Percentiles rank a stretch among this genome's conserved stretches.
Evolutionary conservation across 2,113 vertebrate genomes (phyloP).

Genomic region (Phodopus roborovskii): DNA sequence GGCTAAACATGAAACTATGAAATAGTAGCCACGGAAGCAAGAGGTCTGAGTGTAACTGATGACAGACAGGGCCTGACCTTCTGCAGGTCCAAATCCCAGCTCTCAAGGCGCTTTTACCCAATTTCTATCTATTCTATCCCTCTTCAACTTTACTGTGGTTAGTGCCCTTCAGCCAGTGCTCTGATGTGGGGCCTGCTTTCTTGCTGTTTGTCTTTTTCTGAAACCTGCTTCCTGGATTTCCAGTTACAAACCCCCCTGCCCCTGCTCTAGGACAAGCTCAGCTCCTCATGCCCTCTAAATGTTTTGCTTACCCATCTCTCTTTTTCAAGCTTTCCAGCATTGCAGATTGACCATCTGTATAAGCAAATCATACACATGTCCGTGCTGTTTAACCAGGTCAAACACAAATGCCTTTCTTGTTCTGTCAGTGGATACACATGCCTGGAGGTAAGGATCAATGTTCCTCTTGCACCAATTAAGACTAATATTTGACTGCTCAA

Average conservation of each 20-base stretch:
- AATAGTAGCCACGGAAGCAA: neutral
- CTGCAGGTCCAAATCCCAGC: neutral
- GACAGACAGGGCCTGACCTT: too few species aligned
- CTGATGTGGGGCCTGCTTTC: neutral
- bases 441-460: neutral
- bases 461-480: conserved; percentile 4
- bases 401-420: neutral
- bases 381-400: neutral
- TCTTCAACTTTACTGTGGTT: neutral
- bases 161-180: neutral
- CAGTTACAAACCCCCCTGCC: neutral
- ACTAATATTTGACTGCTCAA: neutral
- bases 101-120: neutral
- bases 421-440: neutral
- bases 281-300: neutral
- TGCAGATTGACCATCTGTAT: neutral
- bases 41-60: neutral
- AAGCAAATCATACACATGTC: neutral
- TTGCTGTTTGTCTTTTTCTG: neutral
- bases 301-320: neutral
- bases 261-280: neutral
- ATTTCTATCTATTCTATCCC: neutral
- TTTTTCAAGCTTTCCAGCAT: neutral
- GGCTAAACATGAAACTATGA: neutral
- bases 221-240: neutral